A percentile compares a stretch with the other conserved stretches of the same genome.
Conservation (phyloP, 2,113 vertebrate genomes). For the Kryptolebias marmoratus region DNA sequence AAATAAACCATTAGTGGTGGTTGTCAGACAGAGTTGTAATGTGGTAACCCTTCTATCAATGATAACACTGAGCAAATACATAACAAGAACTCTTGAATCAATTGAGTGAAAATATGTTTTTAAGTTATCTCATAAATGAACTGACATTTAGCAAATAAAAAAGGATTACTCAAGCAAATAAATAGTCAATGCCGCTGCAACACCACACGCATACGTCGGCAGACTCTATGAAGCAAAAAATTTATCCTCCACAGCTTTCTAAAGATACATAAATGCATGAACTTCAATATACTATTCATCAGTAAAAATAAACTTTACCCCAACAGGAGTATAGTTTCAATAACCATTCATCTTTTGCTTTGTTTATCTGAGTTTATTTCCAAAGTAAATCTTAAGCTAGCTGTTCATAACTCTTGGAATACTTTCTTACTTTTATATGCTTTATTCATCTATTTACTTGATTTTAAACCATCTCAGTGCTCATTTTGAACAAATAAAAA, state of each 20-base stretch:
- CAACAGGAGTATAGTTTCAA: background rate
- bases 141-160: slow-evolving; percentile 9
- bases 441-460: slow-evolving; percentile 5
- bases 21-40: slow-evolving; percentile 41
- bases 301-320: background rate
- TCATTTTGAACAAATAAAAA: slow-evolving; percentile 20
- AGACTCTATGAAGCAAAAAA: slow-evolving; percentile 6
- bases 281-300: slow-evolving; percentile 9
- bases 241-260: slow-evolving; percentile 1
- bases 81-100: no score
- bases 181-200: slow-evolving; percentile 23
- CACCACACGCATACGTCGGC: background rate
- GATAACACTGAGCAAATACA: slow-evolving; percentile 18
- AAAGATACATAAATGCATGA: slow-evolving; percentile 6
- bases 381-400: slow-evolving; percentile 4
- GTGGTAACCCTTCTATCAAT: background rate
- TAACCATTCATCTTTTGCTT: slow-evolving; percentile 19
- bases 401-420: slow-evolving; percentile 14
- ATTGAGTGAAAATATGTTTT: slow-evolving; percentile 20
- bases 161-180: slow-evolving; percentile 25
- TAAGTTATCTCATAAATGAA: slow-evolving; percentile 16
- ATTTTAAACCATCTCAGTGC: background rate
- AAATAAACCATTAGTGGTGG: slow-evolving; percentile 20
- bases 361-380: slow-evolving; percentile 16
- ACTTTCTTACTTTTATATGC: background rate